Conservation (phyloP, 2,113 vertebrate genomes). For the Microcebus griseorufus region DNA sequence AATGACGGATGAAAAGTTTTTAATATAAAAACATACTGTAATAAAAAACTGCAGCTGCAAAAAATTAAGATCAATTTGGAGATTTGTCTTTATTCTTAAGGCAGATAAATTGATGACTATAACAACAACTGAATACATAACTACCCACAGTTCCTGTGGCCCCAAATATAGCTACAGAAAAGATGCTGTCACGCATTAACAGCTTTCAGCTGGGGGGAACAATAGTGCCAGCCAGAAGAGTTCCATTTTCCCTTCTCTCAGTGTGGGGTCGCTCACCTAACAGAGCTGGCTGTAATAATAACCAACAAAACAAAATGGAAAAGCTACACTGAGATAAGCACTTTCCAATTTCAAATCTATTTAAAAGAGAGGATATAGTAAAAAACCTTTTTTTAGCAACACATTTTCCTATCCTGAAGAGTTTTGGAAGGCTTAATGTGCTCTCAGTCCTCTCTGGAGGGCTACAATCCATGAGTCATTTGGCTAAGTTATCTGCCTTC, state of each 20-base stretch:
- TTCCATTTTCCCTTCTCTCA: neutral
- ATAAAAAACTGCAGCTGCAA: constrained; percentile 40
- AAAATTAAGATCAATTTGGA: constrained; percentile 41
- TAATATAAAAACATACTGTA: constrained; percentile 36
- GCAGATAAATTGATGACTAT: constrained; percentile 14
- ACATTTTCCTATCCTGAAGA: neutral
- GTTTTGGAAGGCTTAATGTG: neutral
- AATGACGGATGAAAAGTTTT: constrained; percentile 21
- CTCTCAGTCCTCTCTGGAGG: neutral
- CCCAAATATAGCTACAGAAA: neutral
- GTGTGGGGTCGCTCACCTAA: neutral
- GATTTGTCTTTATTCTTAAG: constrained; percentile 51
- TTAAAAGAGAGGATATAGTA: neutral
- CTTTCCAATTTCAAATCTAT: neutral
- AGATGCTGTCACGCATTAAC: neutral
- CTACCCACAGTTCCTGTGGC: neutral
- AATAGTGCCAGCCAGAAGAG: neutral
- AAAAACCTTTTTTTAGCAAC: neutral
- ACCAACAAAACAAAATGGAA: constrained; percentile 30
- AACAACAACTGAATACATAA: neutral
- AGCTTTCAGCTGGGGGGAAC: neutral
- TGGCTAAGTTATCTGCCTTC: constrained; percentile 4
- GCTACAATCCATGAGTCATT: neutral
- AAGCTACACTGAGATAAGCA: neutral
- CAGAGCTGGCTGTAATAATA: neutral